phyloP scores from a whole-genome alignment of 2,888 invertebrate genomes.

The Leptinotarsa juncta region DNA sequence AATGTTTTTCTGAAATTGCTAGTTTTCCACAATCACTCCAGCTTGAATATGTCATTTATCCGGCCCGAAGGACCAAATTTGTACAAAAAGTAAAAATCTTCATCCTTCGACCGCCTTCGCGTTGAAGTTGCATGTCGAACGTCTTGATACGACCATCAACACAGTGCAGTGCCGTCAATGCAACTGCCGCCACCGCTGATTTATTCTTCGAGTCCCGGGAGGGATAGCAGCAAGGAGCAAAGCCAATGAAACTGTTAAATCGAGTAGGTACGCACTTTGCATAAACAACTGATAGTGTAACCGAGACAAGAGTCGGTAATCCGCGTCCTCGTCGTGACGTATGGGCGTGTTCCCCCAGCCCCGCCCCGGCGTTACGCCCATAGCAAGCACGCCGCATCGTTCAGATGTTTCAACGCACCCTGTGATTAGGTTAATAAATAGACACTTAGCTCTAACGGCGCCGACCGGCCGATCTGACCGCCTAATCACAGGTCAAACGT shows the following conservation, averaged over 20 bases:
- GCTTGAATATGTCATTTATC: no score
- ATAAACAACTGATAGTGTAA: constrained; percentile 31
- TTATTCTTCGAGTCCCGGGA: not conserved
- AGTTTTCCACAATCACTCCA: no score
- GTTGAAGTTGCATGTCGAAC: not conserved
- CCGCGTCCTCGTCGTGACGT: constrained; percentile 59
- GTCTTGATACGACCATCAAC: no score
- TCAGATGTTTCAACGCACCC: constrained; percentile 57
- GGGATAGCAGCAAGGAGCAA: constrained; percentile 5
- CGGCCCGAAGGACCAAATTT: no score
- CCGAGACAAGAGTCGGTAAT: constrained; percentile 46
- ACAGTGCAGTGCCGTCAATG: not conserved
- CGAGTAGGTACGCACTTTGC: constrained; percentile 26
- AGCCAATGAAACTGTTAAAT: constrained; percentile 16
- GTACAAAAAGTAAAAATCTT: not conserved
- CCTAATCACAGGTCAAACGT: constrained; percentile 64
- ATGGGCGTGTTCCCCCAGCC: constrained; percentile 59
- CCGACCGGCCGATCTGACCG: constrained; percentile 57
- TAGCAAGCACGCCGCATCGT: constrained; percentile 44
- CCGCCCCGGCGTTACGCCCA: constrained; percentile 58
- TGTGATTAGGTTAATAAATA: constrained; percentile 66
- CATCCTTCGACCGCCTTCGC: not conserved
- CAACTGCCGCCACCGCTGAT: not conserved
- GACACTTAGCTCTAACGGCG: constrained; percentile 63
- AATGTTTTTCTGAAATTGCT: no score